Base-by-base conservation (phyloP, 1,140 invertebrate species). In the Trypoxylus dichotomus region DNA sequence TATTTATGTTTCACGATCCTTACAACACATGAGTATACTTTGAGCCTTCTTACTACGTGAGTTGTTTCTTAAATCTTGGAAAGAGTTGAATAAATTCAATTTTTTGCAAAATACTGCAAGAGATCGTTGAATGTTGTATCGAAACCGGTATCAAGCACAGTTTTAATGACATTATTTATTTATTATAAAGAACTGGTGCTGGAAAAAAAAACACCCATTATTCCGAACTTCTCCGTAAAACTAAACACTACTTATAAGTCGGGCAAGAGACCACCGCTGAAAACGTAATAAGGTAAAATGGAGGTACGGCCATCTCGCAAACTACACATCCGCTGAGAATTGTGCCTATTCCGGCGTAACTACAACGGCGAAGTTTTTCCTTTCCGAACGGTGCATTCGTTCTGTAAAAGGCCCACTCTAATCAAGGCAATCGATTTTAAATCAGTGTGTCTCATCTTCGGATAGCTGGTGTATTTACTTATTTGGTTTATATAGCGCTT, bases 341-440 rank as follows among this genome's bases (percentile, higher is more conserved):
- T 68, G 60, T 68, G 19, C 60, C 60, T 68, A 24, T 68, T 68
- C 24, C 24, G 21, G 21, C 60, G 21, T 24, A 37, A 13, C 21
- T 68, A 10, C 60, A 29, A 25, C 24, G 13, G 13, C 24, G 21
- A 24, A 68, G 3, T 24, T 68, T 27, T 68, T 68, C 60, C 60
- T 27, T 68, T 68, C 27, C 11, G 60, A 29, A 68, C 60, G 60
- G 24, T 29, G 60, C 13, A 7, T 21, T 54, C 6, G 47, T n/a
- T 54, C 60, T 68, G 21, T 68, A 68, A 68, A 68, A 68, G 60
- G 60, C 60, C 60, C 60, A 68, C 21, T 68, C 60, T 68, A 68
- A 68, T 68, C 60, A 68, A 68, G 21, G 60, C 60, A 68, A 68
- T 68, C 60, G 60, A 68, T 68, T 68, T 68, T 68, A 68, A 68